Base-by-base conservation (phyloP, 1,140 invertebrate species). In the Melipona quadrifasciata region DNA sequence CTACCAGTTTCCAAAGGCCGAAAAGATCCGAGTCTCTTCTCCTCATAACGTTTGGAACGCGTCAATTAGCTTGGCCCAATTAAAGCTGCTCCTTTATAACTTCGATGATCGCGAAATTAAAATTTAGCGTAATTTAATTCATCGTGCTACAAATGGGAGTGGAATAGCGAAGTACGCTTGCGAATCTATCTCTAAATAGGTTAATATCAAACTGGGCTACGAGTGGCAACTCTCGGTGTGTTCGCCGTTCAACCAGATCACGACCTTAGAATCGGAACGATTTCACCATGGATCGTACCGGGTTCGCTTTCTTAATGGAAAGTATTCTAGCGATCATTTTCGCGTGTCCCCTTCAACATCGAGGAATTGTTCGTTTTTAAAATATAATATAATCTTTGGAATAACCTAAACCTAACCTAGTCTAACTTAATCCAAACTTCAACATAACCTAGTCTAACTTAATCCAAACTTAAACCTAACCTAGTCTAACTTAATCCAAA, bases 261-360 rank as follows among this genome's bases (percentile, higher is more conserved):
- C 65, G 74, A 57, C 55, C 53, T 70, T 83, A 70, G 81, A 68
- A 79, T 80, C 57, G 12, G 76, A 84, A 68, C 67, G 76, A 84
- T 84, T 80, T 80, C 82, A 58, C 68, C 34, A 31, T 3, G 53
- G 5, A 11, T 76, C 47, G 61, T 8, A 21, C 27, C 12, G 8
- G n/a, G 14, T 72, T 61, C 31, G 39, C 39, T 72, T 72, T 71
- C 55, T 72, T 67, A 27, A 21, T 39, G 27, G 47, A 78, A 79
- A 79, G 53, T 10, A 10, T 31, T 55, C 17, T 10, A 21, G 10
- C 21, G 10, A 68, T 68, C n/a, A 64, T 64, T 64, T 14, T 12
- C 34, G 12, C 34, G 17, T 14, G 3, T 14, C 4, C 24, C 21
- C 17, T 34, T 67, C 17, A 11, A n/a, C 16, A 65, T 65, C 14